phyloP scores from a whole-genome alignment of 2,113 vertebrate species.

The Muntiacus reevesi region DNA sequence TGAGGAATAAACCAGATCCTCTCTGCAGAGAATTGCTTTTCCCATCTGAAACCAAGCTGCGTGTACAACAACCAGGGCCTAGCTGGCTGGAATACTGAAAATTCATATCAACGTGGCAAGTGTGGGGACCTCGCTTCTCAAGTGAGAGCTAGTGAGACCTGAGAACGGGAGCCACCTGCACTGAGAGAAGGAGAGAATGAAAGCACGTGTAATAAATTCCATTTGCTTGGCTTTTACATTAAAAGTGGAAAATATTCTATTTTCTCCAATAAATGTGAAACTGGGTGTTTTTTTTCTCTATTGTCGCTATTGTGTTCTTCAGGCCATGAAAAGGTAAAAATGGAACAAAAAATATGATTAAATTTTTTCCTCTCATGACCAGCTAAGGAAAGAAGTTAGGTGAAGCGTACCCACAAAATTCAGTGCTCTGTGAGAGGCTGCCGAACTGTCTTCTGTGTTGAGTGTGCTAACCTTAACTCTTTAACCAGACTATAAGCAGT shows the following conservation, averaged over 20 bases:
- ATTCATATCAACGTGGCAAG: background rate
- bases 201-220: background rate
- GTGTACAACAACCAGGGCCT: background rate
- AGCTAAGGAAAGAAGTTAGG: background rate
- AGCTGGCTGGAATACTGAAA: background rate
- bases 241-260: slow-evolving; percentile 13
- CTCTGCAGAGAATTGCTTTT: background rate
- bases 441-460: background rate
- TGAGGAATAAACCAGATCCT: slow-evolving; percentile 23
- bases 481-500: background rate
- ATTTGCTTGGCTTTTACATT: background rate
- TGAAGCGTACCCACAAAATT: background rate
- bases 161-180: background rate
- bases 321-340: background rate
- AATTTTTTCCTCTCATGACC: background rate
- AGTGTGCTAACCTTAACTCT: background rate
- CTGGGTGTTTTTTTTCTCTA: background rate
- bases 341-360: background rate
- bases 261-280: slow-evolving; percentile 34
- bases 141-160: background rate
- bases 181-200: background rate
- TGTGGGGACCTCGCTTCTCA: background rate
- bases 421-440: background rate
- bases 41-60: background rate
- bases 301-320: background rate